Conservation (phyloP, 2,797 vertebrate genomes). For the Oophaga sylvatica region DNA sequence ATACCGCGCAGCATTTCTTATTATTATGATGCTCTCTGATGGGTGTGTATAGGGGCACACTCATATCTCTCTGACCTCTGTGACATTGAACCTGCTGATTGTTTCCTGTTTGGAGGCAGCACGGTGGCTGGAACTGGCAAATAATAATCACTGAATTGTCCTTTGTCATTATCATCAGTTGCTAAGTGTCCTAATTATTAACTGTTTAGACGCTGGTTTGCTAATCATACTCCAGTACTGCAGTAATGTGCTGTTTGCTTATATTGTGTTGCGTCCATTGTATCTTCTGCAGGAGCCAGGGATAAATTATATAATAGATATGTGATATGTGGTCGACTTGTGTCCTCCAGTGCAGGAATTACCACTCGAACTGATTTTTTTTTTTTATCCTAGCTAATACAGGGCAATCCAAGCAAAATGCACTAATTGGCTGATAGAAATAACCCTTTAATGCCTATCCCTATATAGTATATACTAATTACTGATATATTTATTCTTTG, state of each 20-base stretch:
- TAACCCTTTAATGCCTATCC: no score
- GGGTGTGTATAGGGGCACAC: background rate
- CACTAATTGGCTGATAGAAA: no score
- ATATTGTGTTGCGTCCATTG: background rate
- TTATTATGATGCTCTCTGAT: background rate
- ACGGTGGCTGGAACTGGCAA: background rate
- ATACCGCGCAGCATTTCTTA: background rate
- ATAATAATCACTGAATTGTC: constrained; percentile 5
- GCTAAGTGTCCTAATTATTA: background rate
- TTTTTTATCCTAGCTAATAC: no score
- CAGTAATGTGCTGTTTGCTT: no score
- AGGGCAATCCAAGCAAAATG: no score
- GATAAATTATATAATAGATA: background rate
- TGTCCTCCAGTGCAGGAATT: no score
- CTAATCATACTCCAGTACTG: background rate
- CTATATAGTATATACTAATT: no score
- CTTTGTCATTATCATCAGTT: background rate
- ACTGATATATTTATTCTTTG: no score
- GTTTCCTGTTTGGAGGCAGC: constrained; percentile 20
- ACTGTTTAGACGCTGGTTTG: background rate
- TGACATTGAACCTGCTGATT: constrained; percentile 7
- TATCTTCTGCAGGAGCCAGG: no score
- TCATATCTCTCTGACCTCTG: background rate
- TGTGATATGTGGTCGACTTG: no score
- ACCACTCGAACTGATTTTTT: no score